Percentiles rank a stretch among this genome's conserved stretches.
Conservation (phyloP, 30 jellyfish, hydroid and myxozoan species). For the Calvadosia cruxmelitensis region DNA sequence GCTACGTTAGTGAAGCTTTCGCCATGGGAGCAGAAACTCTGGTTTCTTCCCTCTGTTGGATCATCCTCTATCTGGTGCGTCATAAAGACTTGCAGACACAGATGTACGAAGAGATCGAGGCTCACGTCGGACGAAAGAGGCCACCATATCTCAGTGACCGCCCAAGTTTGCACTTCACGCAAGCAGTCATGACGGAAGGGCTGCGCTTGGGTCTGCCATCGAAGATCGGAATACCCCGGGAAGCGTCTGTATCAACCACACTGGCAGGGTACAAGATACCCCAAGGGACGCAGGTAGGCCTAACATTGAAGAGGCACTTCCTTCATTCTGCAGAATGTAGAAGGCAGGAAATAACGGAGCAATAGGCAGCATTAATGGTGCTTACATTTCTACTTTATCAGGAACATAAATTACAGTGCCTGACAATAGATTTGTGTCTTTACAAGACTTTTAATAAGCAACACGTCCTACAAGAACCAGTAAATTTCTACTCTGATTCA, state of each 20-base stretch:
- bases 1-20: not conserved
- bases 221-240: slow-evolving; percentile 18
- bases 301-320: too few relatives aligned
- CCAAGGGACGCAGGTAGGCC: slow-evolving; percentile 22
- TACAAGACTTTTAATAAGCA: too few relatives aligned
- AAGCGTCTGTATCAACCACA: slow-evolving; percentile 14
- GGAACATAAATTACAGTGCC: too few relatives aligned
- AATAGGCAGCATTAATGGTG: too few relatives aligned
- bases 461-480: too few relatives aligned
- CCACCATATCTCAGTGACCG: not conserved
- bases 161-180: slow-evolving; percentile 9
- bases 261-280: slow-evolving; percentile 19
- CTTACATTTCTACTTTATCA: too few relatives aligned
- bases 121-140: not conserved
- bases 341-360: too few relatives aligned
- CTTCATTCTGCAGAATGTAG: too few relatives aligned
- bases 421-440: too few relatives aligned
- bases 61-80: slow-evolving; percentile 13
- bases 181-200: slow-evolving; percentile 17
- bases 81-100: slow-evolving; percentile 21
- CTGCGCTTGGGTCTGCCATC: slow-evolving; percentile 24
- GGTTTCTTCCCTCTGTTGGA: slow-evolving; percentile 17
- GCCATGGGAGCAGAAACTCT: slow-evolving; percentile 14
- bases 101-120: slow-evolving; percentile 7
- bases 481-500: too few relatives aligned